Evolutionary conservation across 2,797 vertebrate species (phyloP).

Genomic region (Danionella dracula): DNA sequence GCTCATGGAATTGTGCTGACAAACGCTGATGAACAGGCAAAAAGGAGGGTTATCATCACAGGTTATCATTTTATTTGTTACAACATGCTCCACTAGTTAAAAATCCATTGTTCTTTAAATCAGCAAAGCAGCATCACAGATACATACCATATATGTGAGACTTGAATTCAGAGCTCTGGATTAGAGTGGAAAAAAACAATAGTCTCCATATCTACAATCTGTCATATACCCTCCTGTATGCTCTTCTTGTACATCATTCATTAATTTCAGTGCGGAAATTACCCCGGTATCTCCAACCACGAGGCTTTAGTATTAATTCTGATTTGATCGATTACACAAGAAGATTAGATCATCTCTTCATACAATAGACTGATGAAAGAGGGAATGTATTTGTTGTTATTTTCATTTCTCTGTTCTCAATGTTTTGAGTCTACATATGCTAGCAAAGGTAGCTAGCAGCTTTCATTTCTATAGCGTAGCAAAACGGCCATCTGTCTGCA

Average conservation of each 20-base stretch:
- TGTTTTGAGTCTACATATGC: constrained; percentile 27
- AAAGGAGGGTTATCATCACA: not conserved
- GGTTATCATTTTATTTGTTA: constrained; percentile 7
- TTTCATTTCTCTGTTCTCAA: constrained; percentile 4
- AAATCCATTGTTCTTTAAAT: constrained; percentile 9
- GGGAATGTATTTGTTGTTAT: constrained; percentile 14
- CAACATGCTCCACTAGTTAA: constrained; percentile 7
- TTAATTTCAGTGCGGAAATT: constrained; percentile 17
- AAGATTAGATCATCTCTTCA: not conserved
- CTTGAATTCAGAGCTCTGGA: not conserved
- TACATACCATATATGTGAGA: not conserved
- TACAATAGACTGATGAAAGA: not conserved
- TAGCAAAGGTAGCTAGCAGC: constrained; percentile 10
- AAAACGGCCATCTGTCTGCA: constrained; percentile 42
- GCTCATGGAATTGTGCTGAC: not conserved
- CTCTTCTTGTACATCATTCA: not conserved
- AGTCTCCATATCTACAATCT: constrained; percentile 8
- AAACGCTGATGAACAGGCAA: not conserved
- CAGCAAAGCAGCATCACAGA: constrained; percentile 10
- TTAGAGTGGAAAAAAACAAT: not conserved
- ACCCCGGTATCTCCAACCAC: not conserved
- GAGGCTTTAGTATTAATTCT: not conserved
- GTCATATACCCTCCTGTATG: constrained; percentile 4
- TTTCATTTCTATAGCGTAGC: constrained; percentile 21
- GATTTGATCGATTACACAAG: not conserved